phyloP scores from a whole-genome alignment of 1,140 invertebrate genomes.

The Triops longicaudatus region DNA sequence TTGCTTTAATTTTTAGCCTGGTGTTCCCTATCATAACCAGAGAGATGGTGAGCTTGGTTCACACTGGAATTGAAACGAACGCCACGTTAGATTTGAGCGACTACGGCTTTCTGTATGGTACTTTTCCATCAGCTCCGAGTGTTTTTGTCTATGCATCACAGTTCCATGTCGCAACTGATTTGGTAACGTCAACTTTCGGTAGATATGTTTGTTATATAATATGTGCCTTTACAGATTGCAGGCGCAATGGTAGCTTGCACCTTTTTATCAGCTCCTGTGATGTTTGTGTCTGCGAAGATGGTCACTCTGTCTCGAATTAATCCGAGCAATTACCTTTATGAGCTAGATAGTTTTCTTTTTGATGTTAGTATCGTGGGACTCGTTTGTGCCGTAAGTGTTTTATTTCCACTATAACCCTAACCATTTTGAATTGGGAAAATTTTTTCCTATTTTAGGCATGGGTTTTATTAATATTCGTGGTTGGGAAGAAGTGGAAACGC shows the following conservation, averaged over 20 bases:
- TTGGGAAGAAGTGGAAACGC: conserved; percentile 62
- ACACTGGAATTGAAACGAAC: conserved; percentile 55
- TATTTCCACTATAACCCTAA: background rate
- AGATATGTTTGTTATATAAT: conserved; percentile 22
- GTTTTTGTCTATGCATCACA: conserved; percentile 88
- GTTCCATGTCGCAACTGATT: conserved; percentile 74
- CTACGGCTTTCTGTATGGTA: conserved; percentile 92
- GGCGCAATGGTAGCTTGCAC: conserved; percentile 88
- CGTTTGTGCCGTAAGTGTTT: conserved; percentile 50
- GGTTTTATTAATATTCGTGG: conserved; percentile 65
- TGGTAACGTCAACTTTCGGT: conserved; percentile 49
- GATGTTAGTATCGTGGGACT: conserved; percentile 70
- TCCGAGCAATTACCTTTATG: conserved; percentile 57
- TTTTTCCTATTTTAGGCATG: conserved; percentile 49
- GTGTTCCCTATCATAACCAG: conserved; percentile 77
- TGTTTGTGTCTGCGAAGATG: conserved; percentile 91
- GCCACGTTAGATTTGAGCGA: conserved; percentile 74
- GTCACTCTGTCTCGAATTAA: conserved; percentile 61
- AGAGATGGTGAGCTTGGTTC: conserved; percentile 67
- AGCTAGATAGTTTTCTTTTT: conserved; percentile 69
- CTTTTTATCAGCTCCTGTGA: conserved; percentile 83
- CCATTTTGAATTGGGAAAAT: too few species aligned
- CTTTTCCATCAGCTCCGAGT: conserved; percentile 86
- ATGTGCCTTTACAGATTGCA: conserved; percentile 55
- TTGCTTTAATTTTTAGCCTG: conserved; percentile 50